Base-by-base conservation (phyloP, 2,888 invertebrate genomes). In the Eurytoma californica region DNA sequence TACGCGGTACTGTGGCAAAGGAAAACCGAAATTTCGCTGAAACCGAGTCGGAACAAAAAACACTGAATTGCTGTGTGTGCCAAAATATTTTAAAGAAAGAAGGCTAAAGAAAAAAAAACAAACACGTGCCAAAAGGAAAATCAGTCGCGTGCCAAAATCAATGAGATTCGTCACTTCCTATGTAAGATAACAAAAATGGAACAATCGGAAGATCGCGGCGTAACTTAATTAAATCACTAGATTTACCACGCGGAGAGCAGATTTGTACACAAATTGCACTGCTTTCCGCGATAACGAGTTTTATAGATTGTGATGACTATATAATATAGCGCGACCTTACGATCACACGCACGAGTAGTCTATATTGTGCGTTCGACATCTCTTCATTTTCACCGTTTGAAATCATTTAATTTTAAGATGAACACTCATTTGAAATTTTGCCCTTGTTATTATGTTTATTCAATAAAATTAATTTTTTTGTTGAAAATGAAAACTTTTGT, bases 1-100 rank as follows among this genome's bases (percentile, higher is more conserved):
- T 87, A 86, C 84, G 83, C 83, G 83, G 82, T 84, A 69, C 80
- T 80, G 73, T 70, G 65, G 81, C 75, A 77, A 24, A 79, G 74
- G 39, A 81, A 69, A 63, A 73, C 55, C 53, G 39, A 39, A 39
- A 39, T 39, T 77, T 63, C 49, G 55, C 65, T 66, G 68, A 77
- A 55, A 39, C 20, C 24, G 30, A n/a, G 39, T 20, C 18, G 68
- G 9, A 28, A 28, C 30, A 24, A 30, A 14, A 63, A 70, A 70
- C 57, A 63, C 16, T 74, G 39, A 51, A n/a, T 30, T 24, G 65
- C 60, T 67, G 67, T 65, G 80, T 80, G 80, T 80, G 80, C 80
- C 76, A 80, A 80, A 76, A 39, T 39, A 39, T 39, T 39, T 39
- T 39, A 39, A 39, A 39, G 39, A 39, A 39, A 39, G 39, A 39